These are phyloP conservation scores for Micrasema longulum DNA, from an alignment of 1,140 invertebrate species.

Conservation along the genomic window DNA sequence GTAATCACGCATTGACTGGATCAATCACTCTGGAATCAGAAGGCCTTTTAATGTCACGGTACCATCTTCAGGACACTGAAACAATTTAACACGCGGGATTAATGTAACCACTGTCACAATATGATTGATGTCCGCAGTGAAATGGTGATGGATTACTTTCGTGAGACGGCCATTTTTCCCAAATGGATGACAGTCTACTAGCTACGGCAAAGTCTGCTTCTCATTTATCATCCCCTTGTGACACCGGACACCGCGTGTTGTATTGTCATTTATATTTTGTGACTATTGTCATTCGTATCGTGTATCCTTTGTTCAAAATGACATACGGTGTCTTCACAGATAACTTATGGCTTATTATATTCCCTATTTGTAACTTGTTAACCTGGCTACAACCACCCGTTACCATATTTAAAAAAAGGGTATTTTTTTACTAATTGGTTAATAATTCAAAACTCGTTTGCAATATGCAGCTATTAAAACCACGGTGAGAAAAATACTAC, in stretches of 20 bases:
- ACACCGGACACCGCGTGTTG: conserved; percentile 19
- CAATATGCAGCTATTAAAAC: too few relatives aligned
- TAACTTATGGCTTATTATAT: too few relatives aligned
- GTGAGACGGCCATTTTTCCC: conserved; percentile 38
- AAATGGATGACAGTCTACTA: too few relatives aligned
- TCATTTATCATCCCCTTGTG: conserved; percentile 37
- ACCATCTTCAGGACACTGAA: conserved; percentile 18
- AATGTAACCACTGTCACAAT: conserved; percentile 49
- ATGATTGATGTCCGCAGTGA: conserved; percentile 47
- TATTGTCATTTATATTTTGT: conserved; percentile 19
- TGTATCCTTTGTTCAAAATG: too few relatives aligned
- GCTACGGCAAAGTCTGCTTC: too few relatives aligned
- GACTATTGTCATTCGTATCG: not conserved
- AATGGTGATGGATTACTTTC: conserved; percentile 51
- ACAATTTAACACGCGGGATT: conserved; percentile 46
- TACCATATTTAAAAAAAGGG: too few relatives aligned
- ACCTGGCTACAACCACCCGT: too few relatives aligned
- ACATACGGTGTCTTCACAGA: too few relatives aligned
- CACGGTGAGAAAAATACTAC: too few relatives aligned
- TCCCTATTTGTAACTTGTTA: too few relatives aligned
- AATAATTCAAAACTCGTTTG: too few relatives aligned
- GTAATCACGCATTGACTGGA: not conserved
- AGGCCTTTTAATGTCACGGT: conserved; percentile 13
- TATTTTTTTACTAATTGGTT: too few relatives aligned
- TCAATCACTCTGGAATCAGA: conserved; percentile 5